Percentiles rank a stretch among this genome's conserved stretches.
These are phyloP conservation scores for Acipenser oxyrinchus DNA, from an alignment of 2,797 vertebrate genomes.

Conservation along the genomic window DNA sequence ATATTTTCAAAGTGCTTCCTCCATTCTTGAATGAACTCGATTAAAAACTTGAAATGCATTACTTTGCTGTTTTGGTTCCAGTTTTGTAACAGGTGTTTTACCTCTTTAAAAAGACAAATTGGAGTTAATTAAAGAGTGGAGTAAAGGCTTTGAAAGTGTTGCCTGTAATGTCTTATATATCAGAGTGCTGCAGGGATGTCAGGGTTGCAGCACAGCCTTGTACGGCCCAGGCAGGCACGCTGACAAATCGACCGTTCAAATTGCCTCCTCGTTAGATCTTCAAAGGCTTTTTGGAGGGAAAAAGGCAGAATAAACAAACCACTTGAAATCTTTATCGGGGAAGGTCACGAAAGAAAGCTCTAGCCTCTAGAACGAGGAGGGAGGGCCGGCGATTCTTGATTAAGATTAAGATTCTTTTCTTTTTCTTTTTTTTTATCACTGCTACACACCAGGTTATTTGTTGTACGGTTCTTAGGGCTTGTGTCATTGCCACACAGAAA, in stretches of 20 bases:
- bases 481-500: conserved; percentile 13
- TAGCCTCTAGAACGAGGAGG: conserved; percentile 38
- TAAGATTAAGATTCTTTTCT: conserved; percentile 43
- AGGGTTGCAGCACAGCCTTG: conserved; percentile 31
- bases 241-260: conserved; percentile 67
- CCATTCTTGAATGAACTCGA: too few relatives aligned
- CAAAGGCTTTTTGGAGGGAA: conserved; percentile 52
- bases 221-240: conserved; percentile 43
- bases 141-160: too few relatives aligned
- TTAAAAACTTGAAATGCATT: too few relatives aligned
- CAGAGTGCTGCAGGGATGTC: conserved; percentile 2
- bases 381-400: conserved; percentile 41
- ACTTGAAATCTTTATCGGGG: conserved; percentile 55
- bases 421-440: conserved; percentile 22
- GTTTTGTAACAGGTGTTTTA: too few relatives aligned
- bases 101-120: too few relatives aligned
- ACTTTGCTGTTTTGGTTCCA: too few relatives aligned
- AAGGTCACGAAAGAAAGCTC: conserved; percentile 49
- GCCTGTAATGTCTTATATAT: too few relatives aligned
- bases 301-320: conserved; percentile 52
- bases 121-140: too few relatives aligned
- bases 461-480: conserved; percentile 15
- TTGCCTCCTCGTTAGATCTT: conserved; percentile 59
- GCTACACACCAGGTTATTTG: conserved; percentile 10
- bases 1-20: too few relatives aligned